A percentile compares a stretch with the other conserved stretches of the same genome.
Conservation (phyloP, 2,888 invertebrate genomes). For the Scaptomyza parva region DNA sequence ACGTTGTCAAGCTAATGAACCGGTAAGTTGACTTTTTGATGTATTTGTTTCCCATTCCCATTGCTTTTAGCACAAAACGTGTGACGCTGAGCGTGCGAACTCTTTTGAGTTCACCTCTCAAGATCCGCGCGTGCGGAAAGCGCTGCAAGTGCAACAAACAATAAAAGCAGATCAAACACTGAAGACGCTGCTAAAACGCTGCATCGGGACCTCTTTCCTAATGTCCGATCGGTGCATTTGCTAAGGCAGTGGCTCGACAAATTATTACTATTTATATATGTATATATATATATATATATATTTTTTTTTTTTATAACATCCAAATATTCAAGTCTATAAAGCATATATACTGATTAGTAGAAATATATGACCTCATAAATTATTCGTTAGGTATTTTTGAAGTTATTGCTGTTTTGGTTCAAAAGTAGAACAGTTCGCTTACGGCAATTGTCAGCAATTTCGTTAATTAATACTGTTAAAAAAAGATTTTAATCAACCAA, state of each 20-base stretch:
- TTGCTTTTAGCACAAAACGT: conserved; percentile 84
- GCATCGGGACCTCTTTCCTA: conserved; percentile 92
- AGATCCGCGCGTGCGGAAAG: conserved; percentile 72
- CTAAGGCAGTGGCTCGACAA: conserved; percentile 84
- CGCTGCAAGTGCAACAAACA: conserved; percentile 87
- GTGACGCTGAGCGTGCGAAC: conserved; percentile 74
- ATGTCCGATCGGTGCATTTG: conserved; percentile 89
- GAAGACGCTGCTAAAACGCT: conserved; percentile 88
- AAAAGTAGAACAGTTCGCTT: too few species aligned
- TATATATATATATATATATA: not conserved
- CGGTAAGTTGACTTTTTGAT: conserved; percentile 85
- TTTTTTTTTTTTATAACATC: not conserved
- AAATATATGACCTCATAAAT: too few species aligned
- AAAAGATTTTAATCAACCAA: too few species aligned
- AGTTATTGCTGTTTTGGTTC: too few species aligned
- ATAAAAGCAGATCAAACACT: conserved; percentile 88
- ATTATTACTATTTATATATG: not conserved
- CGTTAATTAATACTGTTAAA: too few species aligned
- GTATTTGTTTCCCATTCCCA: not conserved
- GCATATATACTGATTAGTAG: too few species aligned
- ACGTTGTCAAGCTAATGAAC: conserved; percentile 98
- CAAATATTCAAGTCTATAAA: too few species aligned
- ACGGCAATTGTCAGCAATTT: too few species aligned
- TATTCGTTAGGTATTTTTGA: too few species aligned
- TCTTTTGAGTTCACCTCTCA: conserved; percentile 41